A percentile compares a stretch with the other conserved stretches of the same genome.
These are phyloP conservation scores for Plutella xylostella DNA, from an alignment of 2,888 invertebrate species.

Conservation along the genomic window DNA sequence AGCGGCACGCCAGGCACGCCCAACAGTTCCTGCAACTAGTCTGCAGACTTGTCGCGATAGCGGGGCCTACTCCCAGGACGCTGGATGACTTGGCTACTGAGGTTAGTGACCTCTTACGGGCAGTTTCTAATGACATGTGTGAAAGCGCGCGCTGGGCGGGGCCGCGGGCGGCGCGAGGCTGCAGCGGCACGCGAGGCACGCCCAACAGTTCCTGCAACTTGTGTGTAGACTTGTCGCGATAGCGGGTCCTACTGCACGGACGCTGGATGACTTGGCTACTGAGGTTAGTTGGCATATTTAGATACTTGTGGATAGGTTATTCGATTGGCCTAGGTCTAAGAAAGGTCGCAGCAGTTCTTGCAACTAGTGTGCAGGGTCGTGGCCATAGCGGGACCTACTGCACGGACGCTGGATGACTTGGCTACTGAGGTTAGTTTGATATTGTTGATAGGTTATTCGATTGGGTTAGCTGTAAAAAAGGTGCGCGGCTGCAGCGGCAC, in stretches of 20 bases:
- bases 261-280: conserved; percentile 65
- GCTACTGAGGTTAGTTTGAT: conserved; percentile 52
- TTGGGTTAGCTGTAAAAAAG: too few relatives aligned
- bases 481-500: conserved; percentile 43
- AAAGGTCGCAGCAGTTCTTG: conserved; percentile 86
- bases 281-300: too few relatives aligned
- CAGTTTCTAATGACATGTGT: too few relatives aligned
- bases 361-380: conserved; percentile 77
- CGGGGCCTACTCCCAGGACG: conserved; percentile 78
- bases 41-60: conserved; percentile 76
- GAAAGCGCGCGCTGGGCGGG: conserved; percentile 42
- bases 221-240: conserved; percentile 76
- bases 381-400: conserved; percentile 76
- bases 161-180: conserved; percentile 37
- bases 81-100: conserved; percentile 62
- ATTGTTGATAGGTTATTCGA: too few relatives aligned
- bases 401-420: conserved; percentile 74
- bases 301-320: too few relatives aligned
- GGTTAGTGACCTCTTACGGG: too few relatives aligned
- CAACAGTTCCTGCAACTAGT: conserved; percentile 82
- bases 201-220: conserved; percentile 82
- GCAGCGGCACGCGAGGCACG: conserved; percentile 74
- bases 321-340: too few relatives aligned
- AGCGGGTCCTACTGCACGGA: conserved; percentile 77
- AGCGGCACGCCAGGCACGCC: conserved; percentile 76